Evolutionary conservation across 92 coral and sea anemone species (phyloP), one percentile per base, ranked within the genome.

Genomic region (Anthopleura xanthogrammica): DNA sequence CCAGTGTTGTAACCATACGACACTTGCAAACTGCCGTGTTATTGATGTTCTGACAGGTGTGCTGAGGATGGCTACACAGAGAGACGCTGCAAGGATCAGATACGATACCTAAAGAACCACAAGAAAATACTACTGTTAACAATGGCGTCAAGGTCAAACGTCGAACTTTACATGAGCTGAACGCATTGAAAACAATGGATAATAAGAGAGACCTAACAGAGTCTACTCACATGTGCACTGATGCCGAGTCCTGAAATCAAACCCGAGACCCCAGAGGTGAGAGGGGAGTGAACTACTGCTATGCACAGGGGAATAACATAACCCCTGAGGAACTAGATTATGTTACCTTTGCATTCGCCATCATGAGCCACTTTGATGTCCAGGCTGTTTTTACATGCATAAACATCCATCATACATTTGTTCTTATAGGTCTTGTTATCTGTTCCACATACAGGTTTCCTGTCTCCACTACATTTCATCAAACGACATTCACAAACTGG

Each of bases 21-120:
- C 98, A 95, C 46, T 72, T 41, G 76, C 98, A 95, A 20, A 80
- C 54, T 5, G 95, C 94, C 12, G 80, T 72, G 70, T 80, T 68
- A 78, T 86, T 80, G 24, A 89, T 43, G 60, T 82, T 85, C 22
- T 43, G 73, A 16, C 97, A 93, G 48, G 76, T 87, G 68, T 91
- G 92, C 4, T 76, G 90, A 20, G 97, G 97, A 56, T 93, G 94
- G 57, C 92, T 87, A 56, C 97, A 93, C 24, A 58, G 84, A 52
- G 92, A 78, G 17, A 58, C 65, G 80, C 77, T 89, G 62, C 95
- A 92, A 54, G 95, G 95, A 62, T 92, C 90, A 22, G 85, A 87
- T 7, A 36, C 43, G 46, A 19, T 20, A 41, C 52, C 85, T 82
- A 46, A 9, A 73, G 4, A n/a, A 68, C 42, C 3, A 36, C 29